Conservation (phyloP, 2,797 vertebrate genomes). For the Danionella dracula region DNA sequence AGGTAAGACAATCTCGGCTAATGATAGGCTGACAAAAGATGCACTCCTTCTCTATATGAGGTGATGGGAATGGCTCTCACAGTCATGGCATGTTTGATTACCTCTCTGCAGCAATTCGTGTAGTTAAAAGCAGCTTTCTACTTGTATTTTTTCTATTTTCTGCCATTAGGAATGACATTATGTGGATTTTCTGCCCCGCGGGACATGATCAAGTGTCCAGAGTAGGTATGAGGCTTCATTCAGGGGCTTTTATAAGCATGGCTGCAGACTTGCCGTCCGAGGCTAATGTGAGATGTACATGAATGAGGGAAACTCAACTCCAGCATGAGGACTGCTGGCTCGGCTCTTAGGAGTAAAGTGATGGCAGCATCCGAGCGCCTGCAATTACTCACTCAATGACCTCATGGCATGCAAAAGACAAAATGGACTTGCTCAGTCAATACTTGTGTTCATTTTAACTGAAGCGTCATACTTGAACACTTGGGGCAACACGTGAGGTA, state of each 20-base stretch:
- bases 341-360: conserved; percentile 43
- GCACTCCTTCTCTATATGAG: conserved; percentile 28
- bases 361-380: conserved; percentile 36
- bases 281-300: conserved; percentile 37
- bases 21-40: conserved; percentile 38
- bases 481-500: too few relatives aligned
- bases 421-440: conserved; percentile 32
- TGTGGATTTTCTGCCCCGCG: conserved; percentile 22
- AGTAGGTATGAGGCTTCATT: conserved; percentile 15
- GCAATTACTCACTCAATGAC: conserved; percentile 46
- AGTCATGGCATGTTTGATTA: conserved; percentile 35
- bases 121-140: conserved; percentile 38
- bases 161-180: conserved; percentile 44
- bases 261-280: conserved; percentile 25
- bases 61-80: conserved; percentile 43
- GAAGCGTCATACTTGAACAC: too few relatives aligned
- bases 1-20: conserved; percentile 41
- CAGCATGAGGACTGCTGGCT: conserved; percentile 43
- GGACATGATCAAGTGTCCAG: conserved; percentile 44
- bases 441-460: not conserved
- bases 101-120: conserved; percentile 34
- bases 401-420: conserved; percentile 34
- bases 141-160: conserved; percentile 26
- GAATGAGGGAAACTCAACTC: conserved; percentile 42
- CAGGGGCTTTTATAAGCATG: conserved; percentile 30